A percentile compares a stretch with the other conserved stretches of the same genome.
Evolutionary conservation across 2,888 invertebrate genomes (phyloP).

Genomic region (Ophion ellenae): DNA sequence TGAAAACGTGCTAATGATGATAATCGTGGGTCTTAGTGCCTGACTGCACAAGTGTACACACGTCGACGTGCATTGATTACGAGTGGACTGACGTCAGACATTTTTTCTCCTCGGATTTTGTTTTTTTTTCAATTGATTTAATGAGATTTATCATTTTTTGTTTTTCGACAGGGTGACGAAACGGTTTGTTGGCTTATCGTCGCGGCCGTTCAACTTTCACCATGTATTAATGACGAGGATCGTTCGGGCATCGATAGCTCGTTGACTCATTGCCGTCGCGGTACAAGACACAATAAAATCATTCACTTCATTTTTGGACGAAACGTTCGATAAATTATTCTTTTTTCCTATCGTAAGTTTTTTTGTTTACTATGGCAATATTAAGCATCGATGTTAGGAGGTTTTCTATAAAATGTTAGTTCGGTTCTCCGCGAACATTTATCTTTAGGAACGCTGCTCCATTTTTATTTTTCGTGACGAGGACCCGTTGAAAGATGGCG

Average conservation of each 20-base stretch:
- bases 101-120: no score
- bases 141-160: not conserved
- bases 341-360: not conserved
- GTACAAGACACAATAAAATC: slow-evolving; percentile 6
- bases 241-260: slow-evolving; percentile 15
- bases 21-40: no score
- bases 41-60: no score
- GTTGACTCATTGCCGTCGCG: slow-evolving; percentile 12
- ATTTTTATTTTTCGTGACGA: not conserved
- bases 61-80: no score
- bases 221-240: slow-evolving; percentile 4
- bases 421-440: not conserved
- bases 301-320: not conserved
- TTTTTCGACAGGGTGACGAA: not conserved
- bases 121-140: not conserved
- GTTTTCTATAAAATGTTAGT: slow-evolving; percentile 23
- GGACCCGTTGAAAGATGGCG: slow-evolving; percentile 29
- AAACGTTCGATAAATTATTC: not conserved
- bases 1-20: not conserved
- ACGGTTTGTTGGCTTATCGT: slow-evolving; percentile 18
- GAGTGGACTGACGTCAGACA: no score
- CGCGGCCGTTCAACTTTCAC: slow-evolving; percentile 5
- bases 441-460: not conserved
- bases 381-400: not conserved
- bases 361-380: not conserved